These are phyloP conservation scores for Alligator sinensis DNA, from an alignment of 2,113 vertebrate genomes.

Conservation along the genomic window DNA sequence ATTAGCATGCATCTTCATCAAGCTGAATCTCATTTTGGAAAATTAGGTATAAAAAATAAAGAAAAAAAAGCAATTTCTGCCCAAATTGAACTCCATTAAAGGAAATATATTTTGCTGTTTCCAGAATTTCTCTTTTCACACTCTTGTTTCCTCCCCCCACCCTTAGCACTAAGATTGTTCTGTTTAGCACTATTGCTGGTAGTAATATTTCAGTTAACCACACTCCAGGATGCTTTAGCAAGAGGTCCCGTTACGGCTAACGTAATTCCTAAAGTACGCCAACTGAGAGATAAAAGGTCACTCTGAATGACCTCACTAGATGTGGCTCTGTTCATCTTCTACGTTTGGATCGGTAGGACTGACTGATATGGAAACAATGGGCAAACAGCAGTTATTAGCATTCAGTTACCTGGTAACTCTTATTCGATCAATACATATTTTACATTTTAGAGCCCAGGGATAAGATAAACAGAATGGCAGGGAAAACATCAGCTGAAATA, in stretches of 20 bases:
- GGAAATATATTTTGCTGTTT: not conserved
- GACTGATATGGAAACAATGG: not conserved
- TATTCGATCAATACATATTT: slow-evolving; percentile 21
- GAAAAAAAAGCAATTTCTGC: not conserved
- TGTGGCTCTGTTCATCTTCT: not conserved
- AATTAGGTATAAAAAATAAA: not conserved
- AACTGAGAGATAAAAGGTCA: not conserved
- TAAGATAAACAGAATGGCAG: slow-evolving; percentile 20
- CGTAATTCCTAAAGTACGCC: not conserved
- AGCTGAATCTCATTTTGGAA: not conserved
- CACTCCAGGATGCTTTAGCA: not conserved
- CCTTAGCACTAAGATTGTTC: not conserved
- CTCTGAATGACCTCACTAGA: not conserved
- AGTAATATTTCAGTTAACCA: not conserved
- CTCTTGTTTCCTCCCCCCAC: not conserved
- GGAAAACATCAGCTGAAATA: slow-evolving; percentile 47
- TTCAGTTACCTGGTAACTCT: slow-evolving; percentile 44
- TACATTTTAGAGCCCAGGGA: slow-evolving; percentile 28
- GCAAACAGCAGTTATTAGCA: slow-evolving; percentile 24
- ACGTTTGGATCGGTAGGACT: not conserved
- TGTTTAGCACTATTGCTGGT: not conserved
- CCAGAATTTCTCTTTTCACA: not conserved
- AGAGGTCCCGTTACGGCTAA: not conserved
- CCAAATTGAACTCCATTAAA: not conserved
- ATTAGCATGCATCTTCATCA: not conserved